phyloP scores from a whole-genome alignment of 2,113 vertebrate genomes.

The Mormoops blainvillei region DNA sequence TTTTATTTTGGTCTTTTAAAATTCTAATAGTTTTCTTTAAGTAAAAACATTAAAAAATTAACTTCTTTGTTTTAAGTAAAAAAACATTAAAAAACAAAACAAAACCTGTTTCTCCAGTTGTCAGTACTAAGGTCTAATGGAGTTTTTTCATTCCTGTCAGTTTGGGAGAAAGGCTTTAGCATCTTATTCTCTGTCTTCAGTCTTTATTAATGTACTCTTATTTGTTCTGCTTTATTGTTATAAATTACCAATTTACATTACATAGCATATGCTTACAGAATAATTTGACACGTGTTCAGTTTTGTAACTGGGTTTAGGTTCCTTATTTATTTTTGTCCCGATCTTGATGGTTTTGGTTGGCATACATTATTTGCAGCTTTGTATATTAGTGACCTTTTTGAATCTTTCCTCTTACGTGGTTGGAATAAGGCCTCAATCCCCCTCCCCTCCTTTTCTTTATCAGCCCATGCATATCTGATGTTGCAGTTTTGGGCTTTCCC shows the following conservation, averaged over 20 bases:
- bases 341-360: background rate
- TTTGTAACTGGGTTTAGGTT: background rate
- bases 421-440: background rate
- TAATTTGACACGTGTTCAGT: background rate
- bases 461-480: background rate
- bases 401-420: background rate
- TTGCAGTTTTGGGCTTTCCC: background rate
- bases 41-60: background rate
- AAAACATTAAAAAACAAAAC: background rate
- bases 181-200: background rate
- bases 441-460: background rate
- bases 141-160: background rate
- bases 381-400: background rate
- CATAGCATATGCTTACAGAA: background rate
- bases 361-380: background rate
- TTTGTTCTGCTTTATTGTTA: background rate
- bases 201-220: background rate
- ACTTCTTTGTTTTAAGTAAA: background rate
- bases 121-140: background rate
- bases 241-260: background rate
- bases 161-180: background rate
- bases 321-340: background rate
- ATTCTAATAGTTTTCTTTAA: background rate
- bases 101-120: background rate
- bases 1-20: background rate